These are phyloP conservation scores for Allolobophora icterica DNA, from an alignment of 2,888 invertebrate genomes.

Conservation along the genomic window DNA sequence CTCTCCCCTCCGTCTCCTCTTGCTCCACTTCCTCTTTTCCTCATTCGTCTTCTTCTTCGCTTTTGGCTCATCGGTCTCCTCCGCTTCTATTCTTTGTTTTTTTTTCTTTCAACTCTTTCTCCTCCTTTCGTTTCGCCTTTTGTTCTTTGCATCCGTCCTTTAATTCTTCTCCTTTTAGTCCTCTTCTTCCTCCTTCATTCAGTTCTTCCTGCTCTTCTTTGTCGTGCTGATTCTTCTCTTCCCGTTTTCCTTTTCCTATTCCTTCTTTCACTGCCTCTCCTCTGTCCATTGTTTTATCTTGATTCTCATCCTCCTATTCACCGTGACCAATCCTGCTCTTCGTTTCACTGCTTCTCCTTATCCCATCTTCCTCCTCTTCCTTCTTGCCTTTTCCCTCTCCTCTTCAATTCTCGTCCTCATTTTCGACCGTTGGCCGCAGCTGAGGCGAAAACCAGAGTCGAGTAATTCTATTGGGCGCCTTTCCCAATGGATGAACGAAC, in stretches of 20 bases:
- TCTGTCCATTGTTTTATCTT: neutral
- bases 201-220: neutral
- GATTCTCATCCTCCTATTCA: neutral
- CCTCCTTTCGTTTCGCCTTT: neutral
- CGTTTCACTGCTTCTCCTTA: neutral
- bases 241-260: neutral
- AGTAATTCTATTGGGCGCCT: neutral
- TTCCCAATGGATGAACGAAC: neutral
- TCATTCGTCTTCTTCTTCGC: neutral
- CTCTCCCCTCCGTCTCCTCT: too few relatives aligned
- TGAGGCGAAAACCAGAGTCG: neutral
- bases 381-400: neutral
- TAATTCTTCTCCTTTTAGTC: neutral
- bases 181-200: neutral
- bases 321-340: neutral
- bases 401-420: neutral
- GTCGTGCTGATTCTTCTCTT: neutral
- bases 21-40: neutral
- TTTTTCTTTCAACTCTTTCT: neutral
- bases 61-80: neutral
- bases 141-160: neutral
- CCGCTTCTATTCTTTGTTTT: neutral
- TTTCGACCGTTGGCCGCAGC: neutral
- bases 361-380: neutral
- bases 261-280: neutral